These are phyloP conservation scores for Plebejus melissa DNA, from an alignment of 2,888 invertebrate genomes.

Conservation along the genomic window DNA sequence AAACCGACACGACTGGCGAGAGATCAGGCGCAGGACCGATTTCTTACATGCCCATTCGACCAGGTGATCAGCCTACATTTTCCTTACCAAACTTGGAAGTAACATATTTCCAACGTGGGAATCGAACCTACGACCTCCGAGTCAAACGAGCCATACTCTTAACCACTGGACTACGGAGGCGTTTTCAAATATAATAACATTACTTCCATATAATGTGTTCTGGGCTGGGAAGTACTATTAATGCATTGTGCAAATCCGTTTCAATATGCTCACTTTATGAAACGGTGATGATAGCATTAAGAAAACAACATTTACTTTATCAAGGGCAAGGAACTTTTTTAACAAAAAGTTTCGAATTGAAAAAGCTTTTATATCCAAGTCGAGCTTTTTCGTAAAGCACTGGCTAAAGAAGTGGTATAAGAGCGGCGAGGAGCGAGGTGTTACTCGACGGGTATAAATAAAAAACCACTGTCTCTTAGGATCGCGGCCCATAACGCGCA, in stretches of 20 bases:
- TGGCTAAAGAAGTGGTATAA: conserved; percentile 35
- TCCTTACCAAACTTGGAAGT: no score
- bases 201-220: no score
- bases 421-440: conserved; percentile 50
- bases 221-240: no score
- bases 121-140: no score
- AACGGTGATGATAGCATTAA: background rate
- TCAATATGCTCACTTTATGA: background rate
- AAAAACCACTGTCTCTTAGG: conserved; percentile 65
- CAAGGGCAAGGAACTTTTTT: background rate
- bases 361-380: conserved; percentile 21
- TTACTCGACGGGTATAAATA: conserved; percentile 65
- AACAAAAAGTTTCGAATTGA: conserved; percentile 4
- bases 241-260: background rate
- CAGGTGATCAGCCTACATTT: no score
- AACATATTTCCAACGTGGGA: no score
- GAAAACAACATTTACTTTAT: background rate
- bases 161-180: no score
- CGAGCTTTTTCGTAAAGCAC: conserved; percentile 29
- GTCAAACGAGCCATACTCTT: no score
- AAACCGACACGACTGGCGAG: no score
- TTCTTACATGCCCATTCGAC: no score
- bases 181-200: no score
- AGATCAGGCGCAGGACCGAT: no score
- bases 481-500: conserved; percentile 58